A percentile compares a stretch with the other conserved stretches of the same genome.
phyloP scores from a whole-genome alignment of 2,888 invertebrate species.

The Lasioglossum vierecki region DNA sequence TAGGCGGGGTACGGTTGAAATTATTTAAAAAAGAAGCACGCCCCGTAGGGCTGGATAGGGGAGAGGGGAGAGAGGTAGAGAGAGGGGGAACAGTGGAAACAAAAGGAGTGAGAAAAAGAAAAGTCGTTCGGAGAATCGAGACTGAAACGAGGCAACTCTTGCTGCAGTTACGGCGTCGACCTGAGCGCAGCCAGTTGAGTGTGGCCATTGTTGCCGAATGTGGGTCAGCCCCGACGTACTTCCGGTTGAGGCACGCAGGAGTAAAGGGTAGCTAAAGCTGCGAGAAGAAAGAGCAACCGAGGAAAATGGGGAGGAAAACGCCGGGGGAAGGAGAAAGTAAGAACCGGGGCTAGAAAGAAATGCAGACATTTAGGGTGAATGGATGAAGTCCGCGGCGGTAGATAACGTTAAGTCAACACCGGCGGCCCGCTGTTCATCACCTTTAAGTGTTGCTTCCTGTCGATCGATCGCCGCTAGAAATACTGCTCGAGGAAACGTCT shows the following conservation, averaged over 20 bases:
- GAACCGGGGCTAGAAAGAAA: constrained; percentile 20
- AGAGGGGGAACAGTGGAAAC: neutral
- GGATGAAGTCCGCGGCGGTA: constrained; percentile 12
- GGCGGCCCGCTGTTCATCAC: constrained; percentile 59
- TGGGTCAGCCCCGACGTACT: constrained; percentile 76
- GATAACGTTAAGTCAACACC: constrained; percentile 68
- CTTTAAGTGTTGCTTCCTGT: constrained; percentile 58
- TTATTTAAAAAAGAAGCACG: constrained; percentile 52
- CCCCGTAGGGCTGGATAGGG: neutral
- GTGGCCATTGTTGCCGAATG: constrained; percentile 75
- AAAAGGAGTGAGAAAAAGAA: constrained; percentile 1
- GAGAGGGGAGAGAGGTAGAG: neutral
- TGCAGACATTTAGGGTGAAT: constrained; percentile 23
- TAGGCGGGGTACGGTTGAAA: constrained; percentile 38
- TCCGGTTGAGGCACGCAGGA: constrained; percentile 70
- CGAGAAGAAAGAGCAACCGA: constrained; percentile 42
- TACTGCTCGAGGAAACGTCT: constrained; percentile 63
- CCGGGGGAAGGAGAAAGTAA: constrained; percentile 11
- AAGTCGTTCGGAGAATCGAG: constrained; percentile 56
- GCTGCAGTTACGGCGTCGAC: constrained; percentile 50
- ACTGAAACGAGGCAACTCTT: constrained; percentile 61
- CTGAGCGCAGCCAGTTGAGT: constrained; percentile 71
- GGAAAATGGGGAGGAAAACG: constrained; percentile 23
- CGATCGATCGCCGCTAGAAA: constrained; percentile 46
- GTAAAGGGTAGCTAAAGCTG: constrained; percentile 36